A percentile compares a stretch with the other conserved stretches of the same genome.
Conservation (phyloP, 2,113 vertebrate genomes). For the Seriola rivoliana region DNA sequence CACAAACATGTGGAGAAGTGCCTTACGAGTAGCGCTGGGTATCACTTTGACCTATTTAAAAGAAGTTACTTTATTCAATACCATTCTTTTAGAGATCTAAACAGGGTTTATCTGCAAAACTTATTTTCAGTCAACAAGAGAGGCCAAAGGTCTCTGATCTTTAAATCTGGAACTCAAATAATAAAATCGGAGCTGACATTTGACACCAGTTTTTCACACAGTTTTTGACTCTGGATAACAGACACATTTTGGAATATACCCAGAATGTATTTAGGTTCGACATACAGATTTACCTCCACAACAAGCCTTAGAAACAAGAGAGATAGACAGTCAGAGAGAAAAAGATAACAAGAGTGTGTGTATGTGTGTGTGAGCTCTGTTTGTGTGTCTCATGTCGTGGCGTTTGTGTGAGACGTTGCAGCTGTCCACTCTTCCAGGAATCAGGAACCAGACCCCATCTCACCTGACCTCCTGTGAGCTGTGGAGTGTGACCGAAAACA, state of each 20-base stretch:
- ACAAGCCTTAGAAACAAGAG: neutral
- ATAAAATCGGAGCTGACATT: neutral
- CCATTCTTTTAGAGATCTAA: neutral
- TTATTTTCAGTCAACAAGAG: no score
- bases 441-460: slow-evolving; percentile 78
- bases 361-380: slow-evolving; percentile 5
- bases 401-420: slow-evolving; percentile 76
- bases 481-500: slow-evolving; percentile 72
- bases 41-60: neutral
- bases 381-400: slow-evolving; percentile 28
- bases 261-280: neutral
- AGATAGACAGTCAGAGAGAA: neutral
- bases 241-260: neutral
- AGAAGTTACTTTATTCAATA: neutral
- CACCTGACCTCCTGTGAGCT: slow-evolving; percentile 75
- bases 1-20: slow-evolving; percentile 14
- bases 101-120: no score
- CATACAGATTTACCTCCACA: neutral
- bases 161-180: neutral
- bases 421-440: slow-evolving; percentile 79
- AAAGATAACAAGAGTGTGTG: slow-evolving; percentile 26
- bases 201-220: neutral
- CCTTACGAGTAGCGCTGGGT: neutral
- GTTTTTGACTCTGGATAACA: neutral
- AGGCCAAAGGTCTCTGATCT: no score